These are phyloP conservation scores for Melitaea cinxia DNA, from an alignment of 1,140 invertebrate species.

Conservation along the genomic window DNA sequence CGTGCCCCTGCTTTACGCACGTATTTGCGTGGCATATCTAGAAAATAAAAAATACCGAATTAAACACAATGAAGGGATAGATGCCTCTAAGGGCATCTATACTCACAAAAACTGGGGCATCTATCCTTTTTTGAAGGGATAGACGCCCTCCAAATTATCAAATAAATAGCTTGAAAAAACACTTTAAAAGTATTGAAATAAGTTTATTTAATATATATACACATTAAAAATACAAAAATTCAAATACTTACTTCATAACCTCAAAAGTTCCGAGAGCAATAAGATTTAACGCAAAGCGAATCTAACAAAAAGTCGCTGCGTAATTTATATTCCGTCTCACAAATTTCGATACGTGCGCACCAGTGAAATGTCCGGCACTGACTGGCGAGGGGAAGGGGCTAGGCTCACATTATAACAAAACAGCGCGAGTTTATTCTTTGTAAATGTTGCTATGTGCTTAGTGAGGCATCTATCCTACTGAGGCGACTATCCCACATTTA, in stretches of 20 bases:
- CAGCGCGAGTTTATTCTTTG: background rate
- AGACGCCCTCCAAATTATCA: background rate
- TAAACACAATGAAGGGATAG: constrained; percentile 1
- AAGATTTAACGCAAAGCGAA: background rate
- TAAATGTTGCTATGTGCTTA: constrained; percentile 1
- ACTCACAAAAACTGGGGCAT: constrained; percentile 2
- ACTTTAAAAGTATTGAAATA: background rate
- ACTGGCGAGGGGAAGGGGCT: background rate
- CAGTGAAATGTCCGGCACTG: background rate
- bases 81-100: constrained; percentile 19
- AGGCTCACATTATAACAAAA: background rate
- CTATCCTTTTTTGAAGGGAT: background rate
- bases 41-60: constrained; percentile 7
- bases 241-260: background rate
- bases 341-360: background rate
- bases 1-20: constrained; percentile 11
- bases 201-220: background rate
- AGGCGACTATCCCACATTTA: constrained; percentile 7
- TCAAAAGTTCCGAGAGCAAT: background rate
- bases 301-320: background rate
- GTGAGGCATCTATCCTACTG: background rate
- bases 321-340: background rate
- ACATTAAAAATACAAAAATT: background rate
- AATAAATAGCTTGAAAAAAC: background rate
- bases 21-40: constrained; percentile 14